Base-by-base conservation (phyloP, 2,113 vertebrate genomes). In the Patagioenas fasciata region DNA sequence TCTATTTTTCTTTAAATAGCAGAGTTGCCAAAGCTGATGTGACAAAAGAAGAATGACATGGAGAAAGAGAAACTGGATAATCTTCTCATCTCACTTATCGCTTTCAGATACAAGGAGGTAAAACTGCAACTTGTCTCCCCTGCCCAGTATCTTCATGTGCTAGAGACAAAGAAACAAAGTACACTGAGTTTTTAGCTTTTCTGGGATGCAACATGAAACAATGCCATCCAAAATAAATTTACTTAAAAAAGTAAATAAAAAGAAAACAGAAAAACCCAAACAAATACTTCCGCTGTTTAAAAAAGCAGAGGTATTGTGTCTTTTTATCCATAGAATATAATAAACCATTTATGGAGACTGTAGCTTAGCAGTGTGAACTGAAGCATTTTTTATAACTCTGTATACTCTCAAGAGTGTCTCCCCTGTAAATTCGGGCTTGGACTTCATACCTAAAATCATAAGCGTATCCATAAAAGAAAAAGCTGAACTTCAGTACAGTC, bases 1-100 rank as follows among this genome's bases (percentile, higher is more conserved):
- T 56, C 69, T 75, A 28, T 69, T 92, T 86, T 65, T 51, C 94
- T 84, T 86, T 74, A 91, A 95, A 95, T 64, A 71, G 65, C 47
- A 87, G 69, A 90, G 38, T 54, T 91, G 60, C 67, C 8, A 6
- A 92, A 91, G 80, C 85, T 79, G 77, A 66, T 61, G 42, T 34
- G 53, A 93, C 81, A 81, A 79, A 94, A 90, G 56, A 88, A 90
- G 83, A 93, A 86, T 80, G 72, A 74, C 61, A 89, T 0, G 6
- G 19, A 92, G 48, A 80, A 88, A 40, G 10, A 93, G 42, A 91
- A 89, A 79, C 26, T 48, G 61, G 34, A 29, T 86, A 71, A 95
- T 95, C 80, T 80, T 90, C 61, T 42, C 51, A 84, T 84, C 64
- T 93, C 6, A 1, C 34, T 86, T 74, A 88, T 38, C 78, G 44